phyloP scores from a whole-genome alignment of 2,888 invertebrate genomes.

The Nudaria mundana region DNA sequence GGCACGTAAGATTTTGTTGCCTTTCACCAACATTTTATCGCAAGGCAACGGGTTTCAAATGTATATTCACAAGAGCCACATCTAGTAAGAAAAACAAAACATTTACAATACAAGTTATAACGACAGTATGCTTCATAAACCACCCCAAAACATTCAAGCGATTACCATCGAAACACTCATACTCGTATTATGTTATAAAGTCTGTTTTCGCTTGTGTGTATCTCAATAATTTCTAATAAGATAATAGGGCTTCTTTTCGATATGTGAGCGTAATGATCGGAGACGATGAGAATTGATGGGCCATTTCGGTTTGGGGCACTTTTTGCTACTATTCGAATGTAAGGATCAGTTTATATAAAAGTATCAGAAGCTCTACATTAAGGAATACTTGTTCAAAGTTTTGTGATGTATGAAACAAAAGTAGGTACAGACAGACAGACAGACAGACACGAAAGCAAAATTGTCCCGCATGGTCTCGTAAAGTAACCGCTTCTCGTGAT shows the following conservation, averaged over 20 bases:
- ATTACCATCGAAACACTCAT: constrained; percentile 12
- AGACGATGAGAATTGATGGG: constrained; percentile 34
- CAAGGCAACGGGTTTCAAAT: no score
- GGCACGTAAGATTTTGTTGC: no score
- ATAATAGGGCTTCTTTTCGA: constrained; percentile 40
- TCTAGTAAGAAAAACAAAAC: constrained; percentile 16
- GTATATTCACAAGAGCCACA: no score
- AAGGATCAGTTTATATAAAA: not conserved
- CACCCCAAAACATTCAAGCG: constrained; percentile 10
- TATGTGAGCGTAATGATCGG: constrained; percentile 35
- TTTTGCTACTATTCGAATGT: constrained; percentile 18
- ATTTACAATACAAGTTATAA: constrained; percentile 25
- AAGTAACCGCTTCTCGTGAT: no score
- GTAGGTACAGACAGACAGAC: no score
- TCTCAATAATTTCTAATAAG: constrained; percentile 42
- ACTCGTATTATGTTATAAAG: constrained; percentile 14
- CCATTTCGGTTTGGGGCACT: constrained; percentile 22
- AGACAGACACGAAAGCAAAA: no score
- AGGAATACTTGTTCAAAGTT: no score
- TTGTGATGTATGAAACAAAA: no score
- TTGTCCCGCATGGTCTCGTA: no score
- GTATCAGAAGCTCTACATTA: no score
- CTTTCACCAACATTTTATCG: no score
- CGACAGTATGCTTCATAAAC: constrained; percentile 39
- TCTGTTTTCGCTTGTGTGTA: constrained; percentile 17